Evolutionary conservation across 1,140 invertebrate species (phyloP).

Genomic region (Meloidogyne exigua): DNA sequence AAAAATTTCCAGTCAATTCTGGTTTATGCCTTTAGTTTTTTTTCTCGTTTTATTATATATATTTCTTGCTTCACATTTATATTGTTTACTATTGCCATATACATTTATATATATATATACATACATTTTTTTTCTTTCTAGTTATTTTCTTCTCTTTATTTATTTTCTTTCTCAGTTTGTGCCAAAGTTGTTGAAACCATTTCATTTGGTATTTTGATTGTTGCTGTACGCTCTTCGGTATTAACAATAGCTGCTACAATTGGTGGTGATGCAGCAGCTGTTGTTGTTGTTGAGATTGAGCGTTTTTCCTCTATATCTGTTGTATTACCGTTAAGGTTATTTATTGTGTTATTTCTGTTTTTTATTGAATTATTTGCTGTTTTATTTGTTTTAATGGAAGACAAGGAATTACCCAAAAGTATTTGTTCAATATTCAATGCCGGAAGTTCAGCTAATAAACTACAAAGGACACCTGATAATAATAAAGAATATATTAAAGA

Average conservation of each 20-base stretch:
- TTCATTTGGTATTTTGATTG: background rate
- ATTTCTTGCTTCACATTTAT: background rate
- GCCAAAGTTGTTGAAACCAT: background rate
- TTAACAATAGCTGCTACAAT: constrained; percentile 14
- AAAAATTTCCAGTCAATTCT: background rate
- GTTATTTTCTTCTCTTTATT: background rate
- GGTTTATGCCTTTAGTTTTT: background rate
- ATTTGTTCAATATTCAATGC: constrained; percentile 60
- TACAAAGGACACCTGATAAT: constrained; percentile 50
- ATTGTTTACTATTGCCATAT: background rate
- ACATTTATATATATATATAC: too few species aligned
- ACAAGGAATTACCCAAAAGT: constrained; percentile 34
- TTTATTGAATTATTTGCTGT: constrained; percentile 8
- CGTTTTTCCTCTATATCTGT: background rate
- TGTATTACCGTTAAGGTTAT: constrained; percentile 10
- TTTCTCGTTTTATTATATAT: background rate
- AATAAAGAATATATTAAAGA: constrained; percentile 22
- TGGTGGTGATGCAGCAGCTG: background rate
- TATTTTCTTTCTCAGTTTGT: background rate
- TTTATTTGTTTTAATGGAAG: constrained; percentile 10
- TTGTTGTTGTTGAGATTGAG: constrained; percentile 7
- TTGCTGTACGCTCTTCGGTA: constrained; percentile 1
- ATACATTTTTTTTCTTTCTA: background rate
- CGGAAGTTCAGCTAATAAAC: constrained; percentile 54
- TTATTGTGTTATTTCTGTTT: background rate